These are phyloP conservation scores for Nowickia ferox DNA, from an alignment of 2,888 invertebrate species.

Conservation along the genomic window DNA sequence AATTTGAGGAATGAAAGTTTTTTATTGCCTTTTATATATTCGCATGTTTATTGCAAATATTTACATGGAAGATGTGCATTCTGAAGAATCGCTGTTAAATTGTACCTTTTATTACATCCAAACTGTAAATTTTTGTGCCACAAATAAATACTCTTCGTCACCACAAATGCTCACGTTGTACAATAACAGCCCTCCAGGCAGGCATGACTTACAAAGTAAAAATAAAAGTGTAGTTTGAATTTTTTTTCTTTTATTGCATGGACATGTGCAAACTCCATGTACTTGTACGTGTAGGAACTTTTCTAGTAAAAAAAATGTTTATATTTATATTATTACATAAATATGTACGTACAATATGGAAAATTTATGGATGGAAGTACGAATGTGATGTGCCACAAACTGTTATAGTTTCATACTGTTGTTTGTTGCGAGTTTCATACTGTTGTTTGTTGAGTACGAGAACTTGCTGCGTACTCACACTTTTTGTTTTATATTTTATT, in stretches of 20 bases:
- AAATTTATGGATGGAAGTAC: background rate
- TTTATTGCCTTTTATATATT: no score
- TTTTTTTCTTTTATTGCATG: background rate
- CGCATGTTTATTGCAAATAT: background rate
- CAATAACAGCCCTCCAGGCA: background rate
- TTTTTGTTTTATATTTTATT: constrained; percentile 44
- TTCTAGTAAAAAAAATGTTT: constrained; percentile 29
- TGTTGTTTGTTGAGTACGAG: background rate
- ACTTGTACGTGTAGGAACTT: constrained; percentile 33
- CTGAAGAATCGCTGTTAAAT: background rate
- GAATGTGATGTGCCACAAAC: constrained; percentile 13
- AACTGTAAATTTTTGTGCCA: background rate
- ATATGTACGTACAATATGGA: background rate
- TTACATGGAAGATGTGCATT: background rate
- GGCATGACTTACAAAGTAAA: background rate
- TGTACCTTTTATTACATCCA: constrained; percentile 6
- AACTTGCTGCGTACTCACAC: background rate
- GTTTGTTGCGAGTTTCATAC: constrained; percentile 14
- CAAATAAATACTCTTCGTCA: background rate
- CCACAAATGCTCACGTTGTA: background rate
- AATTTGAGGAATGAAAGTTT: no score
- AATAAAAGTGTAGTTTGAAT: background rate
- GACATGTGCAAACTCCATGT: constrained; percentile 19
- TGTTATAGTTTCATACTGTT: constrained; percentile 42
- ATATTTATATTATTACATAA: background rate